Evolutionary conservation across 1,140 invertebrate species (phyloP), one percentile per base, ranked within the genome.

Genomic region (Meloidogyne exigua): DNA sequence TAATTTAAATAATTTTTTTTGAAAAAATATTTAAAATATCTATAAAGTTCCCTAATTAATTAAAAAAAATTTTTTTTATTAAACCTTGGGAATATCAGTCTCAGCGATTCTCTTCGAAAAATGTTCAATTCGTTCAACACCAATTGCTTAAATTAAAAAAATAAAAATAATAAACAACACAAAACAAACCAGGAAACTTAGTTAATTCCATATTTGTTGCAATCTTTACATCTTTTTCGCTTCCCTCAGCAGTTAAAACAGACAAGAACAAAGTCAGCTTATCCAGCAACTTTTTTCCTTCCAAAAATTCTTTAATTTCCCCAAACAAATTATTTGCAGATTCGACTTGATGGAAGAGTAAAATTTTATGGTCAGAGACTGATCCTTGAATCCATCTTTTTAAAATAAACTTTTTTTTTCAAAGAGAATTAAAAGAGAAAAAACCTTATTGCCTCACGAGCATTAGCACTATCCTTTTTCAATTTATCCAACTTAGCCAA

Each of bases 381-480:
- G 39, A 26, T 25, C 21, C 57, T 32, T 73, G 71, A 32, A 73
- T 73, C 71, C 71, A 73, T 32, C 71, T 72, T 23, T 23, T 23
- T 32, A 7, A 9, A 32, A 32, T 42, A 25, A 32, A 28, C 63
- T 57, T 68, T 32, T 23, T 18, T 26, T 32, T 10, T 5, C 63
- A 18, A 21, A 4, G 64, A 49, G 15, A n/a, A 9, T 36, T 18
- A 72, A n/a, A n/a, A n/a, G n/a, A n/a, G n/a, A n/a, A n/a, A n/a
- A n/a, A 57, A 66, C 74, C 74, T 68, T 0, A 75, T 75, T 25
- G 74, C 74, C 12, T 75, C 70, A 25, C 74, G n/a, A 3, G 70
- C 74, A 23, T 42, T 39, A 15, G 23, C 42, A 57, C 65, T 75
- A 21, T 75, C 74, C 10, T 76, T 75, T 23, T 75, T 75, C 13